These are phyloP conservation scores for Elephas maximus DNA, from an alignment of 2,113 vertebrate species.

Conservation along the genomic window DNA sequence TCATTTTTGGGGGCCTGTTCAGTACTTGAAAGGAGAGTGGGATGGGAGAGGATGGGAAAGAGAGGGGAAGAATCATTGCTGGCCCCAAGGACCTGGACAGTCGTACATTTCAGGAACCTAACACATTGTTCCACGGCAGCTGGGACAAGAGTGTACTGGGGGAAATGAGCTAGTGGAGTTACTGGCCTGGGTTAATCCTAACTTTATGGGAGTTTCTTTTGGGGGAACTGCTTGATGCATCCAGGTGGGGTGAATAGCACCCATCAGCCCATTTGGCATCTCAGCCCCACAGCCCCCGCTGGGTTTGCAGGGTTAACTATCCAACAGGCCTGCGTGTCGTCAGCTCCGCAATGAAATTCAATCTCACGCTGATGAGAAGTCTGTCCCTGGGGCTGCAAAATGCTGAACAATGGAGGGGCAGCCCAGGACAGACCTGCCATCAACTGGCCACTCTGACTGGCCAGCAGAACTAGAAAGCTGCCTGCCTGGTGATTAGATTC, in stretches of 20 bases:
- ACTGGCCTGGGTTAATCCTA: not conserved
- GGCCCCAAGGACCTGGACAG: not conserved
- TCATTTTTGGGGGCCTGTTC: not conserved
- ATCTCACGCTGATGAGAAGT: slow-evolving; percentile 51
- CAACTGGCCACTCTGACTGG: not conserved
- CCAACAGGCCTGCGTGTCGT: slow-evolving; percentile 18
- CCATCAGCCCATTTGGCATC: slow-evolving; percentile 23
- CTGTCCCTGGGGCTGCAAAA: slow-evolving; percentile 55
- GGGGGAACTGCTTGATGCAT: not conserved
- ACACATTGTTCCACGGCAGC: not conserved
- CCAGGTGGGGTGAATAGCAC: not conserved
- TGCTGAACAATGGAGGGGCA: not conserved
- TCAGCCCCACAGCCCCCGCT: not conserved
- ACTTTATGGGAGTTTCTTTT: not conserved
- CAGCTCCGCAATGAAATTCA: slow-evolving; percentile 50
- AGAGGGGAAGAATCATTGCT: not conserved
- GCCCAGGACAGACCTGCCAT: slow-evolving; percentile 33
- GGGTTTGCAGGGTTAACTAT: slow-evolving; percentile 66
- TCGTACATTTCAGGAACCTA: not conserved
- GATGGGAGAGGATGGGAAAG: not conserved
- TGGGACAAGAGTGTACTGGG: not conserved
- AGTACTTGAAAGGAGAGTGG: not conserved
- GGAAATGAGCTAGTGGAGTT: not conserved
- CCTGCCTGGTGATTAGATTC: slow-evolving; percentile 10
- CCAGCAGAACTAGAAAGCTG: slow-evolving; percentile 51